Evolutionary conservation across 2,113 vertebrate species (phyloP), one percentile per base, ranked within the genome.

Genomic region (Syrrhaptes paradoxus): DNA sequence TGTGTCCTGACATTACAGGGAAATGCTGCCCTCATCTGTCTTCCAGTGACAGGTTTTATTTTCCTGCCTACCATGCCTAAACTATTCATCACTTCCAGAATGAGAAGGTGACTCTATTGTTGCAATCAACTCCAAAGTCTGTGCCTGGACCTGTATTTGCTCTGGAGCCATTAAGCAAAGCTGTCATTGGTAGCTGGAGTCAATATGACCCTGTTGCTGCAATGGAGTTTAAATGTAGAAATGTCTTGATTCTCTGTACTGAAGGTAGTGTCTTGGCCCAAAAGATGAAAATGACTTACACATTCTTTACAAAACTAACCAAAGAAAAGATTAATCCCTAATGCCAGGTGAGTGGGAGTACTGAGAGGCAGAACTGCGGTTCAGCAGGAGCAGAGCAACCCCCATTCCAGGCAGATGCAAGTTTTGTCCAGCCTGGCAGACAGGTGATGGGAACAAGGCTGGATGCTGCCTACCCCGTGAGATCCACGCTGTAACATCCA

Each of bases 1-100:
- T 17, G 11, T 76, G 28, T 62, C 36, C 72, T 81, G 46, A 62
- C 72, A 59, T 62, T 84, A 54, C 26, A 46, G 81, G 73, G 81
- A 89, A 91, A 95, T 85, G 55, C 95, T 95, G 95, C 96, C 95
- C 96, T 89, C 91, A 46, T 89, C 89, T 85, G 87, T 95, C 89
- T 94, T 74, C n/a, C 12, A 54, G 70, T 51, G 91, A 87, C 61
- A 67, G 52, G 9, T 32, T 94, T 87, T 84, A 43, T 89, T 96
- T 92, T 81, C 73, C 77, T 93, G 26, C 80, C 54, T 70, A 14
- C 46, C 20, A 8, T 10, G 20, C 29, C 52, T 66, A 48, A 91
- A 38, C 66, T 10, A 51, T 87, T 74, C 48, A 76, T 73, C 67
- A 43, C 31, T 63, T 79, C 38, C 67, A 73, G 54, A 80, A 83